Conservation (phyloP, 2,888 invertebrate species). For the Chrysolina haemoptera region DNA sequence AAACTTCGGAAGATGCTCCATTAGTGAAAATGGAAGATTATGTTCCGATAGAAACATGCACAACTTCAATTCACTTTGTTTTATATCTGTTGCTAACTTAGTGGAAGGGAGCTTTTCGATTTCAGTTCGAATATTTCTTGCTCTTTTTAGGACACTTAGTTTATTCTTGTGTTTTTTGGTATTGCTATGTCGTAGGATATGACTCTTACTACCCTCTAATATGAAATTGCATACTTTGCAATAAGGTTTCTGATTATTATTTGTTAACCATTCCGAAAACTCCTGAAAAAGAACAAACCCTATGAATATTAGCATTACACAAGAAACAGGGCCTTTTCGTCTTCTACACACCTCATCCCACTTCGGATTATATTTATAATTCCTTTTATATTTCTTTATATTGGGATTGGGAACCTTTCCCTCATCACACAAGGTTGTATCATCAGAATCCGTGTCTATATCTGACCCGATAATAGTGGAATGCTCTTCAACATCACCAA, state of each 20-base stretch:
- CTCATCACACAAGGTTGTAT: too few species aligned
- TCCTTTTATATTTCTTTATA: slow-evolving; percentile 2
- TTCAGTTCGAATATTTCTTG: slow-evolving; percentile 15
- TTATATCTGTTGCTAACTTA: neutral
- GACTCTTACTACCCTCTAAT: slow-evolving; percentile 21
- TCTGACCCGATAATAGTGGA: too few species aligned
- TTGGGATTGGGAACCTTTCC: too few species aligned
- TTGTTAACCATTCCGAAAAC: slow-evolving; percentile 11
- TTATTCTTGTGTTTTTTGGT: slow-evolving; percentile 16
- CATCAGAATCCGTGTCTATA: too few species aligned
- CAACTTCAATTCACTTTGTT: slow-evolving; percentile 22
- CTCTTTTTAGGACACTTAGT: neutral
- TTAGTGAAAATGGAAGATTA: too few species aligned
- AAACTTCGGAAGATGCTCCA: too few species aligned
- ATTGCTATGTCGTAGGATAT: slow-evolving; percentile 1
- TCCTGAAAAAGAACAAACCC: neutral
- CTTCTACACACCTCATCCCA: neutral
- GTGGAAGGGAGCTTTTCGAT: slow-evolving; percentile 14
- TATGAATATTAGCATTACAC: too few species aligned
- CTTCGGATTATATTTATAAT: slow-evolving; percentile 3
- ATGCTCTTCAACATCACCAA: too few species aligned
- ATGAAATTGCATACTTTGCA: slow-evolving; percentile 16
- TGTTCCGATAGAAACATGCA: too few species aligned
- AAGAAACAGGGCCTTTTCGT: too few species aligned
- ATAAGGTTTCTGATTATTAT: slow-evolving; percentile 5